Conservation (phyloP, 1,140 invertebrate species). For the Drosophila kepulauana region DNA sequence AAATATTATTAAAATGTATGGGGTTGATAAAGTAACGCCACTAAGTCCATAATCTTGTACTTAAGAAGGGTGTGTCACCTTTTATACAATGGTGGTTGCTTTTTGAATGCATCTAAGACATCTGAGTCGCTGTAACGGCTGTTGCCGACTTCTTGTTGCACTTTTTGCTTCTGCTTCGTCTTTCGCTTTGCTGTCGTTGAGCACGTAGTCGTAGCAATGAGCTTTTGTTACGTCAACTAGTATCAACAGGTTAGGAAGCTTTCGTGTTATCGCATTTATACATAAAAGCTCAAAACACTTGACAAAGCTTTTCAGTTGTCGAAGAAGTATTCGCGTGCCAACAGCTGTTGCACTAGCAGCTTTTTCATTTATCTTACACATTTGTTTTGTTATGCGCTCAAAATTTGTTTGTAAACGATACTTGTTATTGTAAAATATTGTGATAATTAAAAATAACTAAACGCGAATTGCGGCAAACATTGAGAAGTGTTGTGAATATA, state of each 20-base stretch:
- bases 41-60: slow-evolving; percentile 2
- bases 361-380: slow-evolving; percentile 21
- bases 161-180: slow-evolving; percentile 1
- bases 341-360: slow-evolving; percentile 33
- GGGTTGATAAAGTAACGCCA: slow-evolving; percentile 10
- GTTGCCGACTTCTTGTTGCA: slow-evolving; percentile 25
- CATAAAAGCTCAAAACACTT: slow-evolving; percentile 28
- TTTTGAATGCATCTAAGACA: slow-evolving; percentile 27
- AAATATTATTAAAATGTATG: slow-evolving; percentile 17
- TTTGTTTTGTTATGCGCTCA: slow-evolving; percentile 26
- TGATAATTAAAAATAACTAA: background rate
- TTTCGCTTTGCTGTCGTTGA: slow-evolving; percentile 19
- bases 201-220: slow-evolving; percentile 41
- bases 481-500: background rate
- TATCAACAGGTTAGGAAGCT: slow-evolving; percentile 43
- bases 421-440: slow-evolving; percentile 2
- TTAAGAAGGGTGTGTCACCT: slow-evolving; percentile 22
- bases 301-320: slow-evolving; percentile 43
- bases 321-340: slow-evolving; percentile 30
- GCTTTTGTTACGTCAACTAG: slow-evolving; percentile 35
- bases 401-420: slow-evolving; percentile 27
- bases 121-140: slow-evolving; percentile 16
- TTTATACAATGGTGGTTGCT: slow-evolving; percentile 36
- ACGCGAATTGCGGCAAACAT: background rate
- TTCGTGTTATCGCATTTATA: background rate